phyloP scores from a whole-genome alignment of 2,113 vertebrate genomes.

The Vicugna pacos region DNA sequence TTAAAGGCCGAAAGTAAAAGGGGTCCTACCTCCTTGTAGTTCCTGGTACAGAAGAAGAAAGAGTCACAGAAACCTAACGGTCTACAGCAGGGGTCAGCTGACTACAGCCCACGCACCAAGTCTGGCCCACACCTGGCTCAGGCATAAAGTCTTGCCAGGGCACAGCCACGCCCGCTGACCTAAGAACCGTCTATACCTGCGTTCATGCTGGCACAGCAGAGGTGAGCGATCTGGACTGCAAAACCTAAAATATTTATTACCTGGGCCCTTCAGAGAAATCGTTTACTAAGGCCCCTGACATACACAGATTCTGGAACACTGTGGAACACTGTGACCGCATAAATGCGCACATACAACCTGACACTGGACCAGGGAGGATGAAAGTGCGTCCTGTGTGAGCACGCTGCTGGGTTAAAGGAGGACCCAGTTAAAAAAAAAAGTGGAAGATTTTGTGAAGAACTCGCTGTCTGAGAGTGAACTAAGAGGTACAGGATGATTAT shows the following conservation, averaged over 20 bases:
- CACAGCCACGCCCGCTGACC: fast-evolving
- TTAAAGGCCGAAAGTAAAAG: neutral
- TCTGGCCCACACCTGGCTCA: fast-evolving
- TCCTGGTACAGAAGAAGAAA: neutral
- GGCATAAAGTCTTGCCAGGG: neutral
- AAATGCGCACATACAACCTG: neutral
- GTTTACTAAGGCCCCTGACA: neutral
- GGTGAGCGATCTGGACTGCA: fast-evolving
- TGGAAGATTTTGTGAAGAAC: neutral
- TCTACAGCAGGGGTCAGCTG: fast-evolving
- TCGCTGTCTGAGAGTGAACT: neutral
- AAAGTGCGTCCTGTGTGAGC: no score
- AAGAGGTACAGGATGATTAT: fast-evolving
- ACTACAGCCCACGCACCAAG: fast-evolving
- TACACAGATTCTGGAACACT: neutral
- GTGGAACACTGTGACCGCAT: neutral
- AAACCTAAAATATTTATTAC: neutral
- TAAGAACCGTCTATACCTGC: fast-evolving
- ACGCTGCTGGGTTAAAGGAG: neutral
- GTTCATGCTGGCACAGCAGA: neutral
- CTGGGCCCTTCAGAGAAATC: neutral
- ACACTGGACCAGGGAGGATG: neutral
- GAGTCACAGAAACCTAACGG: neutral
- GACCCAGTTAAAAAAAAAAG: fast-evolving
- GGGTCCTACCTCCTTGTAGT: neutral